Conservation (phyloP, 1,140 invertebrate genomes). For the Drosophila eugracilis region DNA sequence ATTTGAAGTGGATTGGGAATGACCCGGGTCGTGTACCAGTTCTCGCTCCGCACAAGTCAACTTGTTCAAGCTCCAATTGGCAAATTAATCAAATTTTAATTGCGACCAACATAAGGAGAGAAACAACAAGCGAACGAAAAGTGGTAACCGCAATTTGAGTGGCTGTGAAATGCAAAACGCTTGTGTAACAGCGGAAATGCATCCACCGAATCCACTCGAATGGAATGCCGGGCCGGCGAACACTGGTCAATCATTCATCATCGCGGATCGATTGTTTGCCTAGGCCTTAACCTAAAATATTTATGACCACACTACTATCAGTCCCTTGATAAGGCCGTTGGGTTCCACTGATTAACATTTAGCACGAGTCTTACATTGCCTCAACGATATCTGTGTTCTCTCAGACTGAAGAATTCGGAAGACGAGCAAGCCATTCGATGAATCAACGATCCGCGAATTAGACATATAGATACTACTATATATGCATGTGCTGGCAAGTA, state of each 20-base stretch:
- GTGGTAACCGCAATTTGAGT: slow-evolving; percentile 47
- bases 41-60: slow-evolving; percentile 39
- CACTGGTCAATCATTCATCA: slow-evolving; percentile 46
- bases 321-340: slow-evolving; percentile 13
- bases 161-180: slow-evolving; percentile 49
- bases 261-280: slow-evolving; percentile 21
- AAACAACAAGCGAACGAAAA: slow-evolving; percentile 5
- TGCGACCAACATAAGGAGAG: slow-evolving; percentile 20
- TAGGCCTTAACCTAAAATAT: slow-evolving; percentile 14
- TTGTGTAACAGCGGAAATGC: slow-evolving; percentile 57
- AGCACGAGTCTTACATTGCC: slow-evolving; percentile 7
- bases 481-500: slow-evolving; percentile 53
- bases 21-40: slow-evolving; percentile 51
- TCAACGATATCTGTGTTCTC: slow-evolving; percentile 9
- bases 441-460: slow-evolving; percentile 37
- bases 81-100: slow-evolving; percentile 65
- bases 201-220: slow-evolving; percentile 44
- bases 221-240: slow-evolving; percentile 31
- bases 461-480: slow-evolving; percentile 15
- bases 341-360: slow-evolving; percentile 9
- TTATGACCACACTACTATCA: slow-evolving; percentile 11
- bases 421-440: slow-evolving; percentile 11
- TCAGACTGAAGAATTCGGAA: slow-evolving; percentile 6
- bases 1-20: slow-evolving; percentile 3
- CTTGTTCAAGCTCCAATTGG: slow-evolving; percentile 69